Conservation (phyloP, 1,140 invertebrate genomes). For the Plectus sambesii region DNA sequence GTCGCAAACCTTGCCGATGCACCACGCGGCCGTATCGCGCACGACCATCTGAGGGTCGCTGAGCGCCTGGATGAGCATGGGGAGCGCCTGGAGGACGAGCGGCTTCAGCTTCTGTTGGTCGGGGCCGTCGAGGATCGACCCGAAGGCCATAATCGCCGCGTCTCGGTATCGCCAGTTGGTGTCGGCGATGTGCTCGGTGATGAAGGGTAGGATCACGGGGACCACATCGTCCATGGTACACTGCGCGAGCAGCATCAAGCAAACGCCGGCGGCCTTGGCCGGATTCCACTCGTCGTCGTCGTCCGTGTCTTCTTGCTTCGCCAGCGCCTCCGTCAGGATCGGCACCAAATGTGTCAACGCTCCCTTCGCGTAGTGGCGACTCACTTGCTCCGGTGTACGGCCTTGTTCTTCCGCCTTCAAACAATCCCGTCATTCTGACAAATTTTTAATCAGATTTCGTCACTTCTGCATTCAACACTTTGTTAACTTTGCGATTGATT, state of each 20-base stretch:
- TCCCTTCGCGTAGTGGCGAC: constrained; percentile 80
- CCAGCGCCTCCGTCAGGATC: constrained; percentile 79
- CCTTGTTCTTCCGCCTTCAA: constrained; percentile 69
- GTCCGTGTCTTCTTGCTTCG: constrained; percentile 59
- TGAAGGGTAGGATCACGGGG: constrained; percentile 88
- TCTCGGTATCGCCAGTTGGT: constrained; percentile 87
- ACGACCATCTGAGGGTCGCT: constrained; percentile 72
- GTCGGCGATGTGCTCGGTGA: constrained; percentile 82
- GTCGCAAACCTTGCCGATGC: constrained; percentile 91
- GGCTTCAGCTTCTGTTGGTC: constrained; percentile 74
- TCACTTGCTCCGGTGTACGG: constrained; percentile 72
- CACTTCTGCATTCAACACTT: too few relatives aligned
- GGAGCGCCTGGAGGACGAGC: constrained; percentile 88
- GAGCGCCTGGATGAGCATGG: constrained; percentile 82
- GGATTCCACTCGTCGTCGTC: constrained; percentile 99
- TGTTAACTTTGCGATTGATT: too few relatives aligned
- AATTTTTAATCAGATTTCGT: too few relatives aligned
- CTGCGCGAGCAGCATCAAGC: constrained; percentile 87
- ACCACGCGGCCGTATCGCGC: constrained; percentile 93
- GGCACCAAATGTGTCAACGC: constrained; percentile 88
- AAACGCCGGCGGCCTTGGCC: constrained; percentile 97
- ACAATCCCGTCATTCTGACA: constrained; percentile 10
- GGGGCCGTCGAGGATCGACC: constrained; percentile 84
- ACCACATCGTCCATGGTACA: constrained; percentile 96
- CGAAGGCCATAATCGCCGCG: constrained; percentile 97